Conservation (phyloP, 2,797 vertebrate species). For the Epinephelus coioides region DNA sequence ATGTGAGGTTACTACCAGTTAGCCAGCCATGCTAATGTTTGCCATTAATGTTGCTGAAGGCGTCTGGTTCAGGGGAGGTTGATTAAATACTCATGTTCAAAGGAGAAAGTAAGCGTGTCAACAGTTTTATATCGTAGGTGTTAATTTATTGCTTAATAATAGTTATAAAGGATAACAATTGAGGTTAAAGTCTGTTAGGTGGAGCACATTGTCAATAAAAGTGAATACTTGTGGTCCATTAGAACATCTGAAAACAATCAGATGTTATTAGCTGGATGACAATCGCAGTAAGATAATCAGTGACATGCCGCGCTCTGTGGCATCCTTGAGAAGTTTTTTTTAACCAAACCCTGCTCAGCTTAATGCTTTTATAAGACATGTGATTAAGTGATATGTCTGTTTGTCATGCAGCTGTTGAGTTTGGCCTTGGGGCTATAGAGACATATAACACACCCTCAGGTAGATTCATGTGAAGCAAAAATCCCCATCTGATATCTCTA, state of each 20-base stretch:
- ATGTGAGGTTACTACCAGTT: neutral
- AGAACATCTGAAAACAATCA: neutral
- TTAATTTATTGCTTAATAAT: neutral
- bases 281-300: neutral
- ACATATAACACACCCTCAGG: constrained; percentile 6
- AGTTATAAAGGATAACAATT: neutral
- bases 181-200: neutral
- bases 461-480: neutral
- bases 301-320: neutral
- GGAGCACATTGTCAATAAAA: neutral
- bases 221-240: neutral
- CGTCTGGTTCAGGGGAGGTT: neutral
- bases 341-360: constrained; percentile 4
- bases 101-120: neutral
- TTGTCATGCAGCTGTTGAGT: constrained; percentile 23
- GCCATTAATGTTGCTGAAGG: neutral
- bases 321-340: neutral
- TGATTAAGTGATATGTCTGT: constrained; percentile 24
- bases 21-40: neutral
- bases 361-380: neutral
- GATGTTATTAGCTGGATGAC: neutral
- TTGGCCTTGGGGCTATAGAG: neutral
- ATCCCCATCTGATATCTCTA: neutral
- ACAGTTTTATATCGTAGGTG: neutral
- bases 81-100: neutral